Percentiles rank a stretch among this genome's conserved stretches.
Conservation (phyloP, 2,888 invertebrate genomes). For the Hartigia nigra region DNA sequence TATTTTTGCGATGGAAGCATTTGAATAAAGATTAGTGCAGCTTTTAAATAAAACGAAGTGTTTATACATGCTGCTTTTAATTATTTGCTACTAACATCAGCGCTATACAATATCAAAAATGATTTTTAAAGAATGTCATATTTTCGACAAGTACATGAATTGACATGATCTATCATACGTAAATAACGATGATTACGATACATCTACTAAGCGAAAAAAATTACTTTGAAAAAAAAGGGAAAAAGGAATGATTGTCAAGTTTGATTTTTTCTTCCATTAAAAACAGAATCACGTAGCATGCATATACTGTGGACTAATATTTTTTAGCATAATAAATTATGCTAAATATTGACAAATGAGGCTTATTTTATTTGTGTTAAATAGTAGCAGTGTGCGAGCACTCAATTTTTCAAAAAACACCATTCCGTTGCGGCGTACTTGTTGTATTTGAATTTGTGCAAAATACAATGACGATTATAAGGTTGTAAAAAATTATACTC, state of each 20-base stretch:
- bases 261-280: background rate
- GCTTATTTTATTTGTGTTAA: no score
- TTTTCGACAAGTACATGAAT: background rate
- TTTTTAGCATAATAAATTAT: background rate
- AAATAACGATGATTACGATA: background rate
- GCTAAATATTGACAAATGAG: background rate
- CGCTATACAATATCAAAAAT: background rate
- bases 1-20: background rate
- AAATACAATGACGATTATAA: background rate
- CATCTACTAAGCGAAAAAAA: background rate
- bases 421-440: background rate
- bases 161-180: background rate
- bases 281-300: background rate
- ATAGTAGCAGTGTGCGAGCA: no score
- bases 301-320: background rate
- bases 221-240: background rate
- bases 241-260: background rate
- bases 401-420: background rate
- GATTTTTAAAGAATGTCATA: background rate
- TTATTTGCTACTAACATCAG: background rate
- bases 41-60: background rate
- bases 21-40: constrained; percentile 5
- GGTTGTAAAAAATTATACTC: background rate
- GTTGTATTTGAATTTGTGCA: background rate
- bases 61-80: background rate